phyloP scores from a whole-genome alignment of 2,797 vertebrate species.

The Morus bassanus region DNA sequence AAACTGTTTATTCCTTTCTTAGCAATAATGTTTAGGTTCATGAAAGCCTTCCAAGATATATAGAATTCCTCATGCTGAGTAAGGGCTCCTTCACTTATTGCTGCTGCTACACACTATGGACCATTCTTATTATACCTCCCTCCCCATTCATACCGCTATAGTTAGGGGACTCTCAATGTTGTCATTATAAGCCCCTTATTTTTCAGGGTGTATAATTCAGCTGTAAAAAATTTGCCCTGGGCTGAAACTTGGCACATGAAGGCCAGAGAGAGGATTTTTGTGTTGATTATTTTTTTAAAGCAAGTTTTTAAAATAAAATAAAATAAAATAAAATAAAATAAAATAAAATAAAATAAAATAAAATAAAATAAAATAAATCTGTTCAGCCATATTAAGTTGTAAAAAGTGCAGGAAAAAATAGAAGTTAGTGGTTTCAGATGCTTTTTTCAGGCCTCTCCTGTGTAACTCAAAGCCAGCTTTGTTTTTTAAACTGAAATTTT shows the following conservation, averaged over 20 bases:
- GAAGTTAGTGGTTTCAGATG: constrained; percentile 60
- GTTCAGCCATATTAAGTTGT: constrained; percentile 57
- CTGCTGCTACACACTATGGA: constrained; percentile 68
- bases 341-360: constrained; percentile 74
- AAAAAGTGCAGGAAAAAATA: constrained; percentile 54
- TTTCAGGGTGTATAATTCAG: constrained; percentile 75
- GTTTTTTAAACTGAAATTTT: constrained; percentile 73
- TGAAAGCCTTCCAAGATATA: constrained; percentile 80
- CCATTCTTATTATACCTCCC: constrained; percentile 70
- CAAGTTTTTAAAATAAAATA: constrained; percentile 71
- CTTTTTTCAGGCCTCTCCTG: constrained; percentile 38
- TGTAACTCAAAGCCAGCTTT: constrained; percentile 74
- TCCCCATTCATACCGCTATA: constrained; percentile 54
- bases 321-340: constrained; percentile 71
- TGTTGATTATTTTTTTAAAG: constrained; percentile 68
- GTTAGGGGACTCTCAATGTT: constrained; percentile 73
- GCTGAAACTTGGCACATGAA: constrained; percentile 73
- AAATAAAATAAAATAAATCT: constrained; percentile 67
- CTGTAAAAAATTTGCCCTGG: constrained; percentile 74
- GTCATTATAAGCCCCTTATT: constrained; percentile 69
- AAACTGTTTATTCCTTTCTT: constrained; percentile 77
- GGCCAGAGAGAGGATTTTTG: constrained; percentile 53
- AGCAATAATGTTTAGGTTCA: constrained; percentile 81
- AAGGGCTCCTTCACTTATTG: constrained; percentile 73
- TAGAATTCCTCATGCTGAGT: constrained; percentile 79